Evolutionary conservation across 2,113 vertebrate species (phyloP), one percentile per base, ranked within the genome.

Genomic region (Chunga burmeisteri): DNA sequence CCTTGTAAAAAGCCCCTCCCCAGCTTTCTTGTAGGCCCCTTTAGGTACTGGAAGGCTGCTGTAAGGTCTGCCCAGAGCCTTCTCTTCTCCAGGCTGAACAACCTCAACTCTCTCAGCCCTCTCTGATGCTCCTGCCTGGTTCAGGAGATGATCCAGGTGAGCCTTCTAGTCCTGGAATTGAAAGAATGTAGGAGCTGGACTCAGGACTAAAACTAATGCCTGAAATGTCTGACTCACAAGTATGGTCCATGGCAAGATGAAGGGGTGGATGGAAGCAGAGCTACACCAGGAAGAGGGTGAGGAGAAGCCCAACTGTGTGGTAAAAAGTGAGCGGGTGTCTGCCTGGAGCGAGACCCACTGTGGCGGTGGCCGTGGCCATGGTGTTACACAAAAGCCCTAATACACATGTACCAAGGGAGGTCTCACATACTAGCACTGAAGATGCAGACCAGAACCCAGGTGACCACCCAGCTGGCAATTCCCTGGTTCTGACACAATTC

Each of bases 321-420:
- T 42, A 47, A 72, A 70, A 82, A 55, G 4, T 44, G 36, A 55
- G 38, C n/a, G 49, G 38, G 13, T 2, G 1, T 49, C 81, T 80
- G 53, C 42, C 47, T 62, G 52, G 58, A 47, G 14, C 0, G 6
- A 78, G n/a, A 81, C 18, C n/a, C 6, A 12, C 71, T 13, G 47
- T 21, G 73, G 13, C 65, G 2, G 0, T 30, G 34, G 13, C 65
- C 2, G 0, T 30, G 34, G 36, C 53, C 0, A 1, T 36, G 27
- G 36, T 32, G 55, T 29, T 19, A 52, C 34, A 29, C 0, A 2
- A n/a, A 56, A 68, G 8, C 29, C 19, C 29, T 34, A 22, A 2
- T 13, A 27, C 16, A 9, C 21, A 5, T 7, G 13, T 29, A 46
- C 22, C 42, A 46, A 49, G 27, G 49, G 36, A 52, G 17, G 21